Base-by-base conservation (phyloP, 2,888 invertebrate genomes). In the Pristionchus maxplancki region DNA sequence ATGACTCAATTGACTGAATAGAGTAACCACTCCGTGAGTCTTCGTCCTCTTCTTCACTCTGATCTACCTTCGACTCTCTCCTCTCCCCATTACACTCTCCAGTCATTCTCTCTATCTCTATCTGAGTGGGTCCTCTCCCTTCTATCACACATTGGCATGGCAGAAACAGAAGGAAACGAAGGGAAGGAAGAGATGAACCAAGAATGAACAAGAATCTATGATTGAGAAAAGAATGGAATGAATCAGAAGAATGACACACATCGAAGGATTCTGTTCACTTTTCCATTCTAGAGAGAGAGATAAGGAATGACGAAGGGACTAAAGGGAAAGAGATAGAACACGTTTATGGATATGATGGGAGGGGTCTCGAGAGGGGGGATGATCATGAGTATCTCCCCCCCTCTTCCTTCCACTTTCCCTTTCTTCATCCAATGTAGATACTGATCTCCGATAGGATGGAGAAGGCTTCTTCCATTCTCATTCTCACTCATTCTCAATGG, bases 1-100 rank as follows among this genome's bases (percentile, higher is more conserved):
- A 92, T 92, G 81, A 48, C 44, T 81, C 44, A 17, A 78, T 64
- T 28, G 64, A 64, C 9, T 11, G 28, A 34, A 67, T 67, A 67
- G 50, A 50, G 48, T 81, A 44, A n/a, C 44, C 24, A n/a, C 48
- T 44, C 24, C 20, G n/a, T n/a, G n/a, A n/a, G n/a, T n/a, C n/a
- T 31, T 81, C 20, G 17, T 34, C 28, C 48, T 44, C 74, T 40
- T 74, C 44, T 44, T 28, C 81, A n/a, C 81, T 44, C 81, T 50
- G 67, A 67, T 83, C 58, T 58, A 83, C 83, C 15, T 34, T 83
- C 58, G 2, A n/a, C 53, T 31, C 67, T 31, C 67, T 67, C 37
- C 67, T 67, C 67, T 67, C 34, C 13, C 67, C 31, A 67, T 67
- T 67, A 67, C 67, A 67, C 34, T 53, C 28, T 28, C 28, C 37